These are phyloP conservation scores for Tauraco erythrolophus DNA, from an alignment of 2,113 vertebrate species.

Conservation along the genomic window DNA sequence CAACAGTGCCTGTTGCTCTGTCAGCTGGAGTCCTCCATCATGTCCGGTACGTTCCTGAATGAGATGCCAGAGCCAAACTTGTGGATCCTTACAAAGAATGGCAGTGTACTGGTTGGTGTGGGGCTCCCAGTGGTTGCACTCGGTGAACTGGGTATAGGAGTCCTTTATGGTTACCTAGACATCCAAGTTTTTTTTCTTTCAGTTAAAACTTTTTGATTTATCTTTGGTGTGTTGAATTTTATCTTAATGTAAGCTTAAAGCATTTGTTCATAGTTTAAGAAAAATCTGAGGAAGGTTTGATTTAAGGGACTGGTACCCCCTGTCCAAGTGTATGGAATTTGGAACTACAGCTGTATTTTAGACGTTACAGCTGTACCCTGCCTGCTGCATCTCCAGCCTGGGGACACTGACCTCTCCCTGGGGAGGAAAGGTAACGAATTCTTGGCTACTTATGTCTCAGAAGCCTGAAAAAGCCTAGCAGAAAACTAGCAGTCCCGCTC, in stretches of 20 bases:
- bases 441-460: rapidly evolving
- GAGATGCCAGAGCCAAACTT: not conserved
- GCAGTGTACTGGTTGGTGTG: rapidly evolving
- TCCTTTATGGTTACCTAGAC: not conserved
- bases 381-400: not conserved
- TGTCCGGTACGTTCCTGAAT: rapidly evolving
- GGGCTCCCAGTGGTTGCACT: not conserved
- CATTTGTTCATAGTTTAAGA: not conserved
- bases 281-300: not conserved
- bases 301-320: no score
- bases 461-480: not conserved
- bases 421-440: not conserved
- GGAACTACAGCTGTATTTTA: not conserved
- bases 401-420: not conserved
- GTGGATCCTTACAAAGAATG: not conserved
- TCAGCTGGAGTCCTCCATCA: not conserved
- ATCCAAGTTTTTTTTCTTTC: not conserved
- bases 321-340: rapidly evolving
- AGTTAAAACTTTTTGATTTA: not conserved
- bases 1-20: not conserved
- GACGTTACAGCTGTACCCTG: not conserved
- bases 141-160: rapidly evolving
- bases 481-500: not conserved
- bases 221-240: not conserved
- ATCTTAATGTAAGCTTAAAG: not conserved